Evolutionary conservation across 2,797 vertebrate species (phyloP).

Genomic region (Megalops cyprinoides): DNA sequence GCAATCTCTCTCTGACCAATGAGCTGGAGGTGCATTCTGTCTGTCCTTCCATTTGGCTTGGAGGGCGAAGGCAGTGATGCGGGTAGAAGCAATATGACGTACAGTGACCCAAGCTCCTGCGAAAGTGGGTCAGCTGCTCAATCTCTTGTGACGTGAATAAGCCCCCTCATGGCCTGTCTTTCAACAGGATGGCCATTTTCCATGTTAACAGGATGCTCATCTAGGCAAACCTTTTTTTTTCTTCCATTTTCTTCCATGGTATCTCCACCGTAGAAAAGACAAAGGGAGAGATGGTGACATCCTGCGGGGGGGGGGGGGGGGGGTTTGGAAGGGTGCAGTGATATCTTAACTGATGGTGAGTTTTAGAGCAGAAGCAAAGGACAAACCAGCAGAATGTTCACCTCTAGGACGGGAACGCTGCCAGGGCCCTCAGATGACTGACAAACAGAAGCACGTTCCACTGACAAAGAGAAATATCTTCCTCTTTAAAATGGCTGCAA

Average conservation of each 20-base stretch:
- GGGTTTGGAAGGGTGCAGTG: too few species aligned
- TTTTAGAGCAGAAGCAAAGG: neutral
- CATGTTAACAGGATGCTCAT: constrained; percentile 8
- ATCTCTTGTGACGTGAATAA: neutral
- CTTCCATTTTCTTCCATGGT: too few species aligned
- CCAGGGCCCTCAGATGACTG: neutral
- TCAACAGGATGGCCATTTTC: constrained; percentile 18
- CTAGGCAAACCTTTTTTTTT: neutral
- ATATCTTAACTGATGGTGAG: neutral
- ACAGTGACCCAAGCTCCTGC: neutral
- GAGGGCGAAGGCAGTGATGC: neutral
- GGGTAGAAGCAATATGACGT: neutral
- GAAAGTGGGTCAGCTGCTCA: constrained; percentile 18
- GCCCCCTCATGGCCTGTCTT: neutral
- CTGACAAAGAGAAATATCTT: too few species aligned
- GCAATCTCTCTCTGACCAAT: neutral
- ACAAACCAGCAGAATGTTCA: too few species aligned
- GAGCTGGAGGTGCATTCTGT: neutral
- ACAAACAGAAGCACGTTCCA: neutral
- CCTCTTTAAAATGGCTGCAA: neutral
- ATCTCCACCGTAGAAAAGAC: neutral
- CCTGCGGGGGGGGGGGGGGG: too few species aligned
- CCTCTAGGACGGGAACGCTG: neutral
- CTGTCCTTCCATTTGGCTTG: neutral
- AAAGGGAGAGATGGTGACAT: neutral